These are phyloP conservation scores for Oryzias javanicus DNA, from an alignment of 2,113 vertebrate species.

Conservation along the genomic window DNA sequence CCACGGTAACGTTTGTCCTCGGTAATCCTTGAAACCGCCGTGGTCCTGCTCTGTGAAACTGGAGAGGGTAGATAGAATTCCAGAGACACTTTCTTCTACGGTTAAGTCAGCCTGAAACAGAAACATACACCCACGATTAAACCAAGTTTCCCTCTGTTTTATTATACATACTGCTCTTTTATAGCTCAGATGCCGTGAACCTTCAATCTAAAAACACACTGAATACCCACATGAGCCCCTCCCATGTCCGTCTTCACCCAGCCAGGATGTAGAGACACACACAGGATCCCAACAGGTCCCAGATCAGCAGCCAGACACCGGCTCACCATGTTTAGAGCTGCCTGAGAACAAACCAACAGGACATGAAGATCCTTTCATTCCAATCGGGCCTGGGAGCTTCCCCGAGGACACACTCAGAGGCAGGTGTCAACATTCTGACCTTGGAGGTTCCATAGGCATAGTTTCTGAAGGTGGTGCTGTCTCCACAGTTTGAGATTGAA, in stretches of 20 bases:
- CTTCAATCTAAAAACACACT: neutral
- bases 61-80: neutral
- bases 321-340: slow-evolving; percentile 3
- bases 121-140: neutral
- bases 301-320: slow-evolving; percentile 4
- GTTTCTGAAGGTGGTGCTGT: neutral
- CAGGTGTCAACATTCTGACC: neutral
- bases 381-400: neutral
- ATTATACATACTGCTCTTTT: too few species aligned
- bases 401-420: neutral
- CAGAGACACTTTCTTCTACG: slow-evolving; percentile 10
- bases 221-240: neutral
- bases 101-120: slow-evolving; percentile 3
- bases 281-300: neutral
- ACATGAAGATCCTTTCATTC: too few species aligned
- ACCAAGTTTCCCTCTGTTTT: neutral
- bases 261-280: slow-evolving; percentile 5
- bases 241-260: slow-evolving; percentile 10
- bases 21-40: slow-evolving; percentile 3
- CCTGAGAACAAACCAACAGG: neutral
- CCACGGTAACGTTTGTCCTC: slow-evolving; percentile 3
- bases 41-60: neutral
- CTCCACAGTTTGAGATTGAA: neutral
- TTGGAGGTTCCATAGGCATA: slow-evolving; percentile 8
- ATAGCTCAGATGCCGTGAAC: too few species aligned